Evolutionary conservation across 2,113 vertebrate species (phyloP), one percentile per base, ranked within the genome.

Genomic region (Prietella phreatophila): DNA sequence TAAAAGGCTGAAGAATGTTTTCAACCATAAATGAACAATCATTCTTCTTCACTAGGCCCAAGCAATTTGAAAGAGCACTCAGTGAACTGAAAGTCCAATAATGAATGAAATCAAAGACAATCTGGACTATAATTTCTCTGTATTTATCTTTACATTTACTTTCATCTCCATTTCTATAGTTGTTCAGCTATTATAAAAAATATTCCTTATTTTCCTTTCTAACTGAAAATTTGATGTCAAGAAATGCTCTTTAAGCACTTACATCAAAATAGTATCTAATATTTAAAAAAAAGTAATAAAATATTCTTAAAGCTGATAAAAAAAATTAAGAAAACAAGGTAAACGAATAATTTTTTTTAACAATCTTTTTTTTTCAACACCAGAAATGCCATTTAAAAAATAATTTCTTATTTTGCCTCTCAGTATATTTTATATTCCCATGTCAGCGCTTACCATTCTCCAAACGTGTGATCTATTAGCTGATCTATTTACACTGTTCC

Each of bases 381-480:
- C 0, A 7, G 42, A 47, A 47, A 47, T 47, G 42, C 42, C 42
- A 7, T 47, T 47, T 47, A 47, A 6, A 47, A 47, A 47, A 47
- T 47, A 73, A 39, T 19, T 22, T 42, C 10, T 42, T 47, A 71
- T 71, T 71, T 36, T 36, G 30, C 39, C 71, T 75, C 25, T 39
- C 65, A 86, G 76, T 81, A 56, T 36, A 67, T 80, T 22, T 67
- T 25, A 36, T 50, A 25, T 17, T 27, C 42, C 6, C 36, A 36
- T 42, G n/a, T 50, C 47, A 81, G 60, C 30, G 8, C 47, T 67
- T 33, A 27, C 75, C 42, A 53, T 50, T 76, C 53, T 67, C 30
- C n/a, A 80, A 61, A 82, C 36, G 67, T 75, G 65, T 82, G 27
- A 89, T 85, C 84, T 83, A 69, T 83, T 86, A 87, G 89, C 61